Conservation (phyloP, 2,888 invertebrate species). For the Philhelius pedissequus region DNA sequence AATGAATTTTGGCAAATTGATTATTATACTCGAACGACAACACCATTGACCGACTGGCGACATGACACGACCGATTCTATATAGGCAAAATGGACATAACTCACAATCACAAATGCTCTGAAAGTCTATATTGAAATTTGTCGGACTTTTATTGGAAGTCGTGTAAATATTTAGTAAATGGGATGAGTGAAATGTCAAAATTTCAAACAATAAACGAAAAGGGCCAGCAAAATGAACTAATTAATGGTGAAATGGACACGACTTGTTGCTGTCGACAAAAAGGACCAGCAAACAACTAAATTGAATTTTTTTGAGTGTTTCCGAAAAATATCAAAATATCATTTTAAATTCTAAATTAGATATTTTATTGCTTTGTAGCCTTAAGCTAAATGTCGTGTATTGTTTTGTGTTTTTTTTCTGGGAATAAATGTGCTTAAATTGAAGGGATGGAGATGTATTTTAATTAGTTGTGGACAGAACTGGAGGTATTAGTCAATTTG, state of each 20-base stretch:
- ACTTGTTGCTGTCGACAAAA: not conserved
- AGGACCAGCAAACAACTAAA: not conserved
- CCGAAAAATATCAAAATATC: not conserved
- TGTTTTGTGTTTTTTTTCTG: too few species aligned
- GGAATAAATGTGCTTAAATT: too few species aligned
- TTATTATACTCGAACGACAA: not conserved
- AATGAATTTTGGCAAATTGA: conserved; percentile 57
- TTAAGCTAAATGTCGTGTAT: too few species aligned
- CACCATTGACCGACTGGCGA: not conserved
- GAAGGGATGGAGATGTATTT: too few species aligned
- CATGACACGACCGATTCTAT: too few species aligned
- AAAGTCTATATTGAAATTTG: conserved; percentile 60
- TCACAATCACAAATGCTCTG: conserved; percentile 41
- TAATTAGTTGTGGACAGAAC: too few species aligned
- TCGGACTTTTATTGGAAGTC: conserved; percentile 42
- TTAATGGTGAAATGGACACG: conserved; percentile 4
- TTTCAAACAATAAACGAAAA: not conserved
- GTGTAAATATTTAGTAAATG: conserved; percentile 46
- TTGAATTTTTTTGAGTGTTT: not conserved
- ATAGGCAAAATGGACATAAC: conserved; percentile 52
- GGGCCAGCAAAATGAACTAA: conserved; percentile 1
- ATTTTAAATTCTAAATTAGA: not conserved
- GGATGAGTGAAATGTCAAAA: conserved; percentile 5
- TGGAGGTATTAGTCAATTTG: too few species aligned
- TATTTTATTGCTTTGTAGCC: not conserved